Conservation (phyloP, 2,888 invertebrate genomes). For the Steinernema carpocapsae region DNA sequence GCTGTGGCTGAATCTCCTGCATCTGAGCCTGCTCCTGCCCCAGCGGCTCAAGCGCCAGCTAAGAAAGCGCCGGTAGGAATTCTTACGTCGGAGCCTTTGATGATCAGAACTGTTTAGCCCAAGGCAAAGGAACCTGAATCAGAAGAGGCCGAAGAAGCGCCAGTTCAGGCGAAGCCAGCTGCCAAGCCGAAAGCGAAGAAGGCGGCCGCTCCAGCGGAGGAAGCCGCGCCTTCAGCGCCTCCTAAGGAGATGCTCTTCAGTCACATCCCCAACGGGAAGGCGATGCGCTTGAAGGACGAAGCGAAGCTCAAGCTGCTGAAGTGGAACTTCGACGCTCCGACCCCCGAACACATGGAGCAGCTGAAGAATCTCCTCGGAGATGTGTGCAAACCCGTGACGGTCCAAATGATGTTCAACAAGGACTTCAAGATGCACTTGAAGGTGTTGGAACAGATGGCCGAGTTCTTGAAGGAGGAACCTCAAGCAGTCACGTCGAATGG, state of each 20-base stretch:
- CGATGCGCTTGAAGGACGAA: slow-evolving; percentile 90
- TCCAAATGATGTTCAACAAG: slow-evolving; percentile 89
- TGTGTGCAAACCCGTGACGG: slow-evolving; percentile 83
- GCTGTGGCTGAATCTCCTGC: slow-evolving; percentile 4
- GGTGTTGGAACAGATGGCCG: slow-evolving; percentile 86
- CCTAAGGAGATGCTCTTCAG: slow-evolving; percentile 36
- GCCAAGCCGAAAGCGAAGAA: slow-evolving; percentile 43
- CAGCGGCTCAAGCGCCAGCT: slow-evolving; percentile 1
- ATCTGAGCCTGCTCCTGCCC: neutral
- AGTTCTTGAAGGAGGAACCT: slow-evolving; percentile 67
- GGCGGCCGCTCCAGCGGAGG: slow-evolving; percentile 43
- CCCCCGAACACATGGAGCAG: slow-evolving; percentile 90
- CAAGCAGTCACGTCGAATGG: slow-evolving; percentile 85
- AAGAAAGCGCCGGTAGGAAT: slow-evolving; percentile 5
- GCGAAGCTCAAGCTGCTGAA: slow-evolving; percentile 79
- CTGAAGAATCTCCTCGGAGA: slow-evolving; percentile 90
- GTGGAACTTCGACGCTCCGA: slow-evolving; percentile 74
- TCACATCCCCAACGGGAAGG: slow-evolving; percentile 70
- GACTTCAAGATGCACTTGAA: slow-evolving; percentile 94
- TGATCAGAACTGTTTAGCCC: neutral
- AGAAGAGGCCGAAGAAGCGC: slow-evolving; percentile 40
- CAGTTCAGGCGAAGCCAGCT: neutral
- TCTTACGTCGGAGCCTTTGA: neutral
- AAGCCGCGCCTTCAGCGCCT: neutral
- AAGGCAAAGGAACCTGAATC: slow-evolving; percentile 39